Evolutionary conservation across 2,888 invertebrate genomes (phyloP).

Genomic region (Netelia fuscicornis): DNA sequence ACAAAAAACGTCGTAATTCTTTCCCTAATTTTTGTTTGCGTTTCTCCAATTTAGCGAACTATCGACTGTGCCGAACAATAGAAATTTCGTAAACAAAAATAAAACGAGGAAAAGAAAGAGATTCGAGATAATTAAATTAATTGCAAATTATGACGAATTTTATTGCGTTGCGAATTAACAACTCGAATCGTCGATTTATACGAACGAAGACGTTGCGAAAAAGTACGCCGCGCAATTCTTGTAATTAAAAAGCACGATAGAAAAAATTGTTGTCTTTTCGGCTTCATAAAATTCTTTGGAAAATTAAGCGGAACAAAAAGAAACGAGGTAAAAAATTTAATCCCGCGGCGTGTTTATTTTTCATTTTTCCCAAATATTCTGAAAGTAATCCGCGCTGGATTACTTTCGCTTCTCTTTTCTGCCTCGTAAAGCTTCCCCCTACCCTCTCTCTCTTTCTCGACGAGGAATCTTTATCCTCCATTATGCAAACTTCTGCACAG

Average conservation of each 20-base stretch:
- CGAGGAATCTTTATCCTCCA: conserved; percentile 21
- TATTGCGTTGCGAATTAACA: not conserved
- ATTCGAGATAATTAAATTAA: not conserved
- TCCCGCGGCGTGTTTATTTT: no score
- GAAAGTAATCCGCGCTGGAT: no score
- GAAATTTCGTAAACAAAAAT: not conserved
- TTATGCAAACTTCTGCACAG: conserved; percentile 27
- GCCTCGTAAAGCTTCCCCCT: not conserved
- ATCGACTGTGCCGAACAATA: not conserved
- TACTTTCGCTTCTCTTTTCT: not conserved
- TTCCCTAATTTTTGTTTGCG: conserved; percentile 3
- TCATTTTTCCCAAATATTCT: no score
- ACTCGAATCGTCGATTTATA: no score
- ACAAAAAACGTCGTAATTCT: not conserved
- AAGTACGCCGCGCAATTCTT: no score
- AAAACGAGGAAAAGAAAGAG: not conserved
- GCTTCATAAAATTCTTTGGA: no score
- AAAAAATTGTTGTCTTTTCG: no score
- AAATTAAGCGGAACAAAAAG: not conserved
- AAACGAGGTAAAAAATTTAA: not conserved
- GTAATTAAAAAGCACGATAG: no score
- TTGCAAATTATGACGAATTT: not conserved
- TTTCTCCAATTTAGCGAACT: not conserved
- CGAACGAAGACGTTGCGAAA: no score
- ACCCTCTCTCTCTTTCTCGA: not conserved